Base-by-base conservation (phyloP, 2,113 vertebrate species). In the Phaetusa simplex region DNA sequence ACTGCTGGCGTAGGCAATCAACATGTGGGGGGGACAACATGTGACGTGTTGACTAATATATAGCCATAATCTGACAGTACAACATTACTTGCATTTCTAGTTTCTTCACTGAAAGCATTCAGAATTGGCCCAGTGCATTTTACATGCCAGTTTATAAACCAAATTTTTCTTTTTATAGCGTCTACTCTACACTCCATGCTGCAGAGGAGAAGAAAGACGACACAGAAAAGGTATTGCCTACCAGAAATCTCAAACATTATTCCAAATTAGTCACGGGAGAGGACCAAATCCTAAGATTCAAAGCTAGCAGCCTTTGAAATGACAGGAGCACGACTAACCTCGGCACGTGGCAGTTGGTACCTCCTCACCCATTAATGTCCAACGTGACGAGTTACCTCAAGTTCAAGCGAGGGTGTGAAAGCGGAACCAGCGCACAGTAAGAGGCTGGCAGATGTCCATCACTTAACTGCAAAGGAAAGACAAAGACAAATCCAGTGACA, bases 11-110 rank as follows among this genome's bases (percentile, higher is more conserved):
- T 36, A 61, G 82, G 90, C 66, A 47, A 43, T 29, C 55, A 0
- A 1, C 6, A 7, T 2, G 6, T 1, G 9, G 19, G 2, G 23
- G 23, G 32, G 38, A 43, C 21, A 24, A 42, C 36, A 69, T 9
- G 27, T 6, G 19, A 49, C 0, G 0, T 1, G 4, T 8, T 72
- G 49, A 52, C 59, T 82, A 59, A 47, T 20, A 29, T 2, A 23
- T 9, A 86, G 50, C 45, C 32, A 8, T 29, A 6, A n/a, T 16
- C 66, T 72, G 70, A 42, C 22, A 82, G 36, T 6, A 52, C 8
- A 59, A 29, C 30, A 27, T 29, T 30, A 22, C 53, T 52, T 42
- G 6, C 10, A 11, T 42, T 93, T 82, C 45, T 47, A 7, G 6
- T 66, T 86, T 85, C 55, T 80, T 77, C 82, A 24, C 90, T 38